Evolutionary conservation across 1,140 invertebrate genomes (phyloP).

Genomic region (Zaprionus tsacasi): DNA sequence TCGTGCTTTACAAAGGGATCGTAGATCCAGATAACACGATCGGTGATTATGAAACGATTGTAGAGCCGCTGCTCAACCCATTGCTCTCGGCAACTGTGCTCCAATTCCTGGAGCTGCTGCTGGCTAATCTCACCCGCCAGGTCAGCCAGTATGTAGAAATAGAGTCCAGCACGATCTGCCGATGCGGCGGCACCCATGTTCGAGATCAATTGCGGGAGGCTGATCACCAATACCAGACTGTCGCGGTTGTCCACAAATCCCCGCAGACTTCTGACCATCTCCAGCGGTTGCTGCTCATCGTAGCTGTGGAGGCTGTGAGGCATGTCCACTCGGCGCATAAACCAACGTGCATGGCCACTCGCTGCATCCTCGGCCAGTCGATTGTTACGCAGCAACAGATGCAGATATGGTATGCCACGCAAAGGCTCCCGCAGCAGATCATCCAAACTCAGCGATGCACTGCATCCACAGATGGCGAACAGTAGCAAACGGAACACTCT

Average conservation of each 20-base stretch:
- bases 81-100: slow-evolving; percentile 43
- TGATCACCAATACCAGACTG: slow-evolving; percentile 44
- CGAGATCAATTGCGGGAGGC: slow-evolving; percentile 29
- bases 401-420: slow-evolving; percentile 38
- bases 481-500: slow-evolving; percentile 10
- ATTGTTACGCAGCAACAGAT: slow-evolving; percentile 42
- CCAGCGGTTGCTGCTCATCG: slow-evolving; percentile 22
- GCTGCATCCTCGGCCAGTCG: slow-evolving; percentile 36
- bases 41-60: slow-evolving; percentile 56
- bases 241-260: slow-evolving; percentile 25
- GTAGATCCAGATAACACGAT: slow-evolving; percentile 55
- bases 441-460: slow-evolving; percentile 21
- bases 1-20: slow-evolving; percentile 48
- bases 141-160: slow-evolving; percentile 56
- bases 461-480: not conserved
- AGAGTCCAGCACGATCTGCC: slow-evolving; percentile 32
- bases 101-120: slow-evolving; percentile 36
- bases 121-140: slow-evolving; percentile 12
- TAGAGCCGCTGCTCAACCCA: slow-evolving; percentile 55
- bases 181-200: slow-evolving; percentile 29
- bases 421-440: slow-evolving; percentile 40
- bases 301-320: slow-evolving; percentile 44
- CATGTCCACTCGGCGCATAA: slow-evolving; percentile 31
- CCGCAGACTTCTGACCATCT: not conserved
- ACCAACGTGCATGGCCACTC: slow-evolving; percentile 56